Conservation (phyloP, 1,140 invertebrate genomes). For the Drosophila triauraria region DNA sequence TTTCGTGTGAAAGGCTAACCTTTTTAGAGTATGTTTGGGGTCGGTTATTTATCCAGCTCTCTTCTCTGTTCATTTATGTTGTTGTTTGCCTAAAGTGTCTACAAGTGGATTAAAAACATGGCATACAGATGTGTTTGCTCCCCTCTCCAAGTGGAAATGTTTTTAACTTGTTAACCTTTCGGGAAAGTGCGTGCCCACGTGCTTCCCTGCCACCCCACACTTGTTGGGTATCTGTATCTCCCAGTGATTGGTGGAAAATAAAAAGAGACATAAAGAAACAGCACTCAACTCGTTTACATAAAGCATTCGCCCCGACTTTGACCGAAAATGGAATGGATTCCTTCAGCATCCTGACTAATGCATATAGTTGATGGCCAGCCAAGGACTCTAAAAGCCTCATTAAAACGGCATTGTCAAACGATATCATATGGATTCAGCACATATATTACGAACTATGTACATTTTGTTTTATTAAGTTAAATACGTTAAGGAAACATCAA, state of each 20-base stretch:
- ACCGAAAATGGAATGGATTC: neutral
- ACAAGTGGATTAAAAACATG: conserved; percentile 78
- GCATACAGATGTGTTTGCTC: too few relatives aligned
- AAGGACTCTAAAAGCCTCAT: too few relatives aligned
- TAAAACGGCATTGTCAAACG: conserved; percentile 4
- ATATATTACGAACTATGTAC: neutral
- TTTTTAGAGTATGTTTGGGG: conserved; percentile 21
- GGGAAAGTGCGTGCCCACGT: conserved; percentile 20
- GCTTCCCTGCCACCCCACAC: neutral
- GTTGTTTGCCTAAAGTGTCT: conserved; percentile 59
- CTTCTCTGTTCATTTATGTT: neutral
- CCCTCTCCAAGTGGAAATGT: conserved; percentile 64
- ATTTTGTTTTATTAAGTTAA: too few relatives aligned
- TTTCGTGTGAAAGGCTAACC: neutral
- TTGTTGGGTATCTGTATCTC: neutral
- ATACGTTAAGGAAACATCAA: too few relatives aligned
- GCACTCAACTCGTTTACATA: conserved; percentile 9
- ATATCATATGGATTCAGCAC: neutral
- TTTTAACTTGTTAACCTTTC: conserved; percentile 57
- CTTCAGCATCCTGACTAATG: conserved; percentile 7
- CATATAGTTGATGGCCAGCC: neutral
- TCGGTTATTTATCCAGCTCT: conserved; percentile 6
- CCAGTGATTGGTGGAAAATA: too few relatives aligned
- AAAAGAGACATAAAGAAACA: neutral
- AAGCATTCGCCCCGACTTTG: conserved; percentile 19